Evolutionary conservation across 2,888 invertebrate genomes (phyloP), one percentile per base, ranked within the genome.

Genomic region (Drosophila putrida): DNA sequence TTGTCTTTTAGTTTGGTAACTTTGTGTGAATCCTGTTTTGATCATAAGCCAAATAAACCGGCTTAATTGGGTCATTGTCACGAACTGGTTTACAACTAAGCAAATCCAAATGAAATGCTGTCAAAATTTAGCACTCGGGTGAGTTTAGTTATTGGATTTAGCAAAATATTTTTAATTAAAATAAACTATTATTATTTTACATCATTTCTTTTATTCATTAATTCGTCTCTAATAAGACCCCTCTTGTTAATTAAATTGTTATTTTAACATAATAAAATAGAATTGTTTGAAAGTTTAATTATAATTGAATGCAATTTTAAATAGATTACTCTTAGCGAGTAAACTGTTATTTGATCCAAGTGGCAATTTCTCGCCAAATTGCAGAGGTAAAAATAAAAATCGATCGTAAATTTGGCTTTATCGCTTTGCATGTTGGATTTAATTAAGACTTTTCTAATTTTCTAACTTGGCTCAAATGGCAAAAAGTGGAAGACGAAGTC

Each of bases 381-480:
- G 49, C 25, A 5, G 27, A 59, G 41, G 28, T 27, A 13, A 60
- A 59, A 39, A 13, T 41, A 27, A 11, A n/a, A 20, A 54, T 54
- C 72, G 53, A 49, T 54, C 27, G 68, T 49, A n/a, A 50, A 72
- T 71, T 46, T 55, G 39, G 44, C 75, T 71, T 70, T 75, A 78
- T 78, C 70, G 73, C 82, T 72, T 80, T 85, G 83, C 88, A 89
- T 83, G 89, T 65, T 73, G 68, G 41, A 33, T 70, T 85, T 88
- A 89, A 89, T 84, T 85, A 84, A 87, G 70, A 66, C 72, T 80
- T 73, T 84, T 62, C 82, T 71, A 73, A 88, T 85, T 81, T 82
- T 73, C 72, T 68, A 80, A 64, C 59, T 62, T 54, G 39, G 44
- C 61, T 43, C 44, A 54, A 43, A 44, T 41, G 43, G 35, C 13